Evolutionary conservation across 2,797 vertebrate genomes (phyloP), one percentile per base, ranked within the genome.

Genomic region (Numenius phaeopus): DNA sequence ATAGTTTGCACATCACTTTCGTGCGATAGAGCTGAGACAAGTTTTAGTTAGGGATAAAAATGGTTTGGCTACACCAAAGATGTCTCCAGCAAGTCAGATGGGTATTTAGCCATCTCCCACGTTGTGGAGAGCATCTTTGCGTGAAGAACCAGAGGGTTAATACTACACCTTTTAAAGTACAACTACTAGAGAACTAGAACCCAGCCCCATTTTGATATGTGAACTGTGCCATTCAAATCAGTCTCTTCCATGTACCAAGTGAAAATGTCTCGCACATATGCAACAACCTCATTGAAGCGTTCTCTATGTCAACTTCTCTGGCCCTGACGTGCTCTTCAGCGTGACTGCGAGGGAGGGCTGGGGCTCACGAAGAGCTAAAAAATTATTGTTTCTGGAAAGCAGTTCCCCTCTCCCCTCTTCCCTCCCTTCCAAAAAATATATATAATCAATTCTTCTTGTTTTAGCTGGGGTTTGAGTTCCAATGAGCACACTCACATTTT

Each of bases 221-320:
- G 52, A 97, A 90, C 97, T 96, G 97, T 98, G 98, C 98, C 97
- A 97, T 97, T 97, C 79, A 94, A 97, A 97, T 97, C 96, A 87
- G 87, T 95, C 13, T 67, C 97, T 98, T 97, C 97, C 95, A 96
- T 83, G 95, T 83, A 89, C 90, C 96, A 26, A 83, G 90, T 55
- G 96, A 85, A 72, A 69, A 73, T 4, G 69, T 95, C 96, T 82
- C 0, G 0, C 91, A 65, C 70, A 42, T 83, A 95, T 61, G 85
- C 96, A 94, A 89, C 62, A 78, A 82, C 92, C 54, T 83, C 95
- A 27, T 2, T 23, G 46, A 29, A 78, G 46, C 8, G 5, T n/a
- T 78, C 54, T 34, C 85, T 44, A 1, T 40, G 88, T 40, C 65
- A 80, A 4, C 73, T 30, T 14, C 75, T 49, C 94, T 40, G 59